phyloP scores from a whole-genome alignment of 2,113 vertebrate species.

The Aldabrachelys gigantea region DNA sequence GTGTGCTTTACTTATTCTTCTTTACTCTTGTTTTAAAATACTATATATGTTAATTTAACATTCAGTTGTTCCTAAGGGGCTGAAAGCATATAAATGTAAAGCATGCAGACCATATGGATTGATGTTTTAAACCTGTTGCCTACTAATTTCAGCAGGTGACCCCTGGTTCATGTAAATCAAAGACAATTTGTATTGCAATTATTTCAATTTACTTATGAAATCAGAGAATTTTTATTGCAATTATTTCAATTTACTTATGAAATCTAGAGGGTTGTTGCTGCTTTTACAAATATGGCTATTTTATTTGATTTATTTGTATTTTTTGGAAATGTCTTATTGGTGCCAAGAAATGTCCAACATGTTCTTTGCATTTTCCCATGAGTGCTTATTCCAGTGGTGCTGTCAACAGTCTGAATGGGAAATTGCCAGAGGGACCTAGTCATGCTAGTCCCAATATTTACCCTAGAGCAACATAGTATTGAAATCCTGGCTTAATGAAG shows the following conservation, averaged over 20 bases:
- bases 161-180: neutral
- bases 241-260: neutral
- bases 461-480: neutral
- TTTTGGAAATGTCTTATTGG: neutral
- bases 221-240: neutral
- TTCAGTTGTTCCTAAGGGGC: neutral
- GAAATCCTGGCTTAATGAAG: neutral
- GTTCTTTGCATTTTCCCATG: neutral
- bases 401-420: neutral
- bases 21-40: fast-evolving
- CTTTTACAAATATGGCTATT: fast-evolving
- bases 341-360: neutral
- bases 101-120: fast-evolving
- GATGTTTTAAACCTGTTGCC: no score
- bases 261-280: neutral
- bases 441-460: neutral
- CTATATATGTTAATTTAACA: neutral
- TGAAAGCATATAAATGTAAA: neutral
- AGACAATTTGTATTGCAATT: neutral
- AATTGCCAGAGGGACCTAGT: neutral
- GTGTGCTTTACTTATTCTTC: neutral
- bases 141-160: no score
- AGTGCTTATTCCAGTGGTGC: neutral
- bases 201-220: neutral
- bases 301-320: neutral